Conservation (phyloP, 2,113 vertebrate genomes). For the Otis tarda region DNA sequence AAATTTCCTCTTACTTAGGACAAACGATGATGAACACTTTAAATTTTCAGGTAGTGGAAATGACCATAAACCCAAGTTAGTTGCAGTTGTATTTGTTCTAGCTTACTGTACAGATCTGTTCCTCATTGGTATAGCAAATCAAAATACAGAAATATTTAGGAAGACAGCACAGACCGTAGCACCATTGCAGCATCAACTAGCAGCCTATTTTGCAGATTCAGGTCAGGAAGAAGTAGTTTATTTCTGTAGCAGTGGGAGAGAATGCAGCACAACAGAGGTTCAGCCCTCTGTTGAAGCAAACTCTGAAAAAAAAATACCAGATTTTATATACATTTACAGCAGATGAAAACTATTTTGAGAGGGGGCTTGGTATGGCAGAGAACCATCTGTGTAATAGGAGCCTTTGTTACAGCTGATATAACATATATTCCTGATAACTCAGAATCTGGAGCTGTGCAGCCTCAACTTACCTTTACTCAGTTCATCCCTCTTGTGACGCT, state of each 20-base stretch:
- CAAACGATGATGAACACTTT: background rate
- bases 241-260: background rate
- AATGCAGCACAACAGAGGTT: background rate
- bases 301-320: background rate
- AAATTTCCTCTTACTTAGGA: background rate
- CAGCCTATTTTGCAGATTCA: background rate
- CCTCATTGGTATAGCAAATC: background rate
- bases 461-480: background rate
- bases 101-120: background rate
- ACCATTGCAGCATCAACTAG: background rate
- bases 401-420: background rate
- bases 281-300: background rate
- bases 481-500: background rate
- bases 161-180: background rate
- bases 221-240: background rate
- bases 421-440: background rate
- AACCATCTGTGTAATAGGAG: background rate
- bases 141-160: background rate
- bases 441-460: background rate
- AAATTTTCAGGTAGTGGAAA: background rate
- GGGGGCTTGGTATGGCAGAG: background rate
- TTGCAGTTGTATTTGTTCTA: background rate
- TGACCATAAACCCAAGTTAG: background rate
- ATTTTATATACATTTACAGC: background rate
- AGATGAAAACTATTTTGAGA: background rate